Evolutionary conservation across 2,888 invertebrate species (phyloP), one percentile per base, ranked within the genome.

Genomic region (Metalampra italica): DNA sequence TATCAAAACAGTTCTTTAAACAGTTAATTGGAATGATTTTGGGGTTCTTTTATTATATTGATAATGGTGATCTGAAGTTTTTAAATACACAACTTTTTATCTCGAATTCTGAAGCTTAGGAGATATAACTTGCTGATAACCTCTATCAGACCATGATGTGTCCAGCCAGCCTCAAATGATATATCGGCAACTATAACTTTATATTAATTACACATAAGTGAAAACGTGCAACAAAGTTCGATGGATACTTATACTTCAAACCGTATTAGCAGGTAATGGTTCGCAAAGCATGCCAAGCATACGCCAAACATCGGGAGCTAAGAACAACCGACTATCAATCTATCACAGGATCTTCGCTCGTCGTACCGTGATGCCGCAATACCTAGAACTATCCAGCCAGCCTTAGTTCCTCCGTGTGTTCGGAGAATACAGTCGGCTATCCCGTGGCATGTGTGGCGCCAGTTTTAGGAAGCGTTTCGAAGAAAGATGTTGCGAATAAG

Each of bases 391-490:
- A 66, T 53, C 53, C 47, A 43, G 43, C 47, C 42, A 40, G 4
- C 22, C 29, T 49, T 66, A 76, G 77, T 70, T 62, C 52, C 62
- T 54, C 63, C 73, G 57, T 82, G 71, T 68, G 57, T 46, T 55
- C 50, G 48, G 40, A 62, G 4, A 44, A 58, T 73, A 82, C 56
- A 68, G 78, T 67, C 63, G 64, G 70, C 59, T 70, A 76, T 83
- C 8, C n/a, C 14, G 13, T 22, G 29, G 38, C 12, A 12, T 52
- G 64, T 66, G 74, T 70, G 80, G 82, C 79, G 80, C 76, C 76
- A 76, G 81, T 87, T 88, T 89, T 86, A 84, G 86, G 87, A 86
- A 77, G 75, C 74, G 72, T 72, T 87, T 87, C 87, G 80, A 78
- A 78, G 86, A 88, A 87, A 78, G 71, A 68, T 67, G 73, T 71